Conservation (phyloP, 53 echinoderm and acorn worm species). For the Apostichopus leukothele region DNA sequence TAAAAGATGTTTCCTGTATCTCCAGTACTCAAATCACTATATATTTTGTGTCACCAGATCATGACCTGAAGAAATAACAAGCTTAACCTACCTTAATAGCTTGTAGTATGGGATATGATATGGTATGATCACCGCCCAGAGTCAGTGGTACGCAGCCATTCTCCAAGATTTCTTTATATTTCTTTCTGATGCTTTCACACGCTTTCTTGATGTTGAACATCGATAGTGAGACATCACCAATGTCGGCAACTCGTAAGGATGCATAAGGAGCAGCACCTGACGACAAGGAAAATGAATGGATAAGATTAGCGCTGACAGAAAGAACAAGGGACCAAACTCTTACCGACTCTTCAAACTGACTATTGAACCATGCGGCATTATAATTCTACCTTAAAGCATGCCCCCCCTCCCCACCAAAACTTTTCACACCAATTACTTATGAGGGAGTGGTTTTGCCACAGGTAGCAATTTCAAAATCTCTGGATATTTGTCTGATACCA, state of each 20-base stretch:
- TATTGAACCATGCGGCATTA: no score
- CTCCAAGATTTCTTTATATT: slow-evolving; percentile 62
- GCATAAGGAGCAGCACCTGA: slow-evolving; percentile 86
- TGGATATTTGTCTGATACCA: no score
- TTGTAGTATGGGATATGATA: slow-evolving; percentile 82
- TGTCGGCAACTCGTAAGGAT: slow-evolving; percentile 89
- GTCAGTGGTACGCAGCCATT: slow-evolving; percentile 78
- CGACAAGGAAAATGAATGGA: no score
- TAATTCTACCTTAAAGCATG: no score
- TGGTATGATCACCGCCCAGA: slow-evolving; percentile 88
- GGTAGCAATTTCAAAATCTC: no score
- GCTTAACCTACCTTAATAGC: slow-evolving; percentile 64
- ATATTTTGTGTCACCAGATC: slow-evolving; percentile 59
- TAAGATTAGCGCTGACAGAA: no score
- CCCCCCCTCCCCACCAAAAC: no score
- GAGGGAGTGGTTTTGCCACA: no score
- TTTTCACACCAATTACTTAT: no score
- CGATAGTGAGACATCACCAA: slow-evolving; percentile 78
- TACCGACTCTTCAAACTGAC: no score
- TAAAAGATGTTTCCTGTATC: background rate
- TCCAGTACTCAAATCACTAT: background rate
- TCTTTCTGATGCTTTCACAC: slow-evolving; percentile 66
- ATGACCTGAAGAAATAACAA: slow-evolving; percentile 35
- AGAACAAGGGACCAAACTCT: no score
- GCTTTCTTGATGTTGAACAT: slow-evolving; percentile 74